These are phyloP conservation scores for Actenoides lindsayi DNA, from an alignment of 2,113 vertebrate species.

Conservation along the genomic window DNA sequence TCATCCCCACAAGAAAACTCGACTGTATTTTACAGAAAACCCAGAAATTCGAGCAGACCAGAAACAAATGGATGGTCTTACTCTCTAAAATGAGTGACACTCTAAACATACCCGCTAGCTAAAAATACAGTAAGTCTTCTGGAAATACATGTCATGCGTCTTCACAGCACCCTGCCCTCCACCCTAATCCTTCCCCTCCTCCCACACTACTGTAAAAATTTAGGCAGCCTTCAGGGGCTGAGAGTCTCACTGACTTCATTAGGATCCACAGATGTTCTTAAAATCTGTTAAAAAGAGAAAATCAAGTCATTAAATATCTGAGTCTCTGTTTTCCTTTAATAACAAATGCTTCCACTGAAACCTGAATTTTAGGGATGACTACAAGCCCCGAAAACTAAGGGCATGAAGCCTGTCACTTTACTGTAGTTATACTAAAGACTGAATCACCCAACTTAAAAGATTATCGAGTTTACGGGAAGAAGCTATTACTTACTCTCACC, in stretches of 20 bases:
- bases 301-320: slow-evolving; percentile 23
- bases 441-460: slow-evolving; percentile 36
- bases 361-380: slow-evolving; percentile 20
- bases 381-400: slow-evolving; percentile 24
- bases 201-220: not conserved
- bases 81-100: not conserved
- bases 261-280: slow-evolving; percentile 6
- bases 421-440: slow-evolving; percentile 17
- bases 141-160: slow-evolving; percentile 22
- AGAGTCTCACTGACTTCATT: slow-evolving; percentile 19
- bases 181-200: not conserved
- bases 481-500: slow-evolving; percentile 18
- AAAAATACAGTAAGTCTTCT: slow-evolving; percentile 34
- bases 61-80: not conserved
- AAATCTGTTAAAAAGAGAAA: slow-evolving; percentile 27
- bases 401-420: not conserved
- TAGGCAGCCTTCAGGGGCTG: not conserved
- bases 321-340: slow-evolving; percentile 2
- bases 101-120: slow-evolving; percentile 17
- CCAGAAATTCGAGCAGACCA: not conserved
- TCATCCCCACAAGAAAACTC: not conserved
- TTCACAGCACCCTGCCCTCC: slow-evolving; percentile 13
- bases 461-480: slow-evolving; percentile 17
- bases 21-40: not conserved
- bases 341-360: slow-evolving; percentile 8